Conservation (phyloP, 2,888 invertebrate genomes). For the Thera obeliscata region DNA sequence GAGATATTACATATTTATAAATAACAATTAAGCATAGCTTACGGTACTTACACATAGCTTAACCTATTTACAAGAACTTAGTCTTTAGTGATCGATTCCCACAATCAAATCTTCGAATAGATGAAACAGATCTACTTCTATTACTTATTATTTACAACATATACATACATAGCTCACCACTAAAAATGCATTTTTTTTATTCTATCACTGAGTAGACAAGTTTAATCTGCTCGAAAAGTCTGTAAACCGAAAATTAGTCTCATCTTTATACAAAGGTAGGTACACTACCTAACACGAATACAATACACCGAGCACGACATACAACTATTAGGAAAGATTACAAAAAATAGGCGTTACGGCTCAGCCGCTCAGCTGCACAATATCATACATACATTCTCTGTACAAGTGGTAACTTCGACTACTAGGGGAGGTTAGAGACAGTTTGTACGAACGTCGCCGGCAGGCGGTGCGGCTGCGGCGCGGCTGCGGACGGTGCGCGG, state of each 20-base stretch:
- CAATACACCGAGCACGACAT: constrained; percentile 68
- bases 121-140: constrained; percentile 82
- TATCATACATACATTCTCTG: constrained; percentile 74
- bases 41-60: constrained; percentile 74
- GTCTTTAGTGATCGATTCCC: constrained; percentile 82
- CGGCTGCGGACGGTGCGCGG: constrained; percentile 51
- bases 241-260: constrained; percentile 75
- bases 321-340: constrained; percentile 80
- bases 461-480: constrained; percentile 50
- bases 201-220: constrained; percentile 82
- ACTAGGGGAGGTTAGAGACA: constrained; percentile 69
- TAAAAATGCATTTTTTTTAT: constrained; percentile 81
- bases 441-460: constrained; percentile 65
- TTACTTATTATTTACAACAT: constrained; percentile 68
- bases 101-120: constrained; percentile 82
- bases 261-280: constrained; percentile 60
- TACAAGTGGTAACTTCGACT: constrained; percentile 82
- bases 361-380: constrained; percentile 80
- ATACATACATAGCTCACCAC: constrained; percentile 80
- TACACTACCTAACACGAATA: constrained; percentile 58
- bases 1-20: constrained; percentile 81
- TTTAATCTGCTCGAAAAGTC: constrained; percentile 84
- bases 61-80: constrained; percentile 75
- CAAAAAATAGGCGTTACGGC: constrained; percentile 72
- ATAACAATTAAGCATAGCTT: constrained; percentile 80